These are phyloP conservation scores for Turritopsis dohrnii DNA, from an alignment of 30 jellyfish, hydroid and myxozoan genomes.

Conservation along the genomic window DNA sequence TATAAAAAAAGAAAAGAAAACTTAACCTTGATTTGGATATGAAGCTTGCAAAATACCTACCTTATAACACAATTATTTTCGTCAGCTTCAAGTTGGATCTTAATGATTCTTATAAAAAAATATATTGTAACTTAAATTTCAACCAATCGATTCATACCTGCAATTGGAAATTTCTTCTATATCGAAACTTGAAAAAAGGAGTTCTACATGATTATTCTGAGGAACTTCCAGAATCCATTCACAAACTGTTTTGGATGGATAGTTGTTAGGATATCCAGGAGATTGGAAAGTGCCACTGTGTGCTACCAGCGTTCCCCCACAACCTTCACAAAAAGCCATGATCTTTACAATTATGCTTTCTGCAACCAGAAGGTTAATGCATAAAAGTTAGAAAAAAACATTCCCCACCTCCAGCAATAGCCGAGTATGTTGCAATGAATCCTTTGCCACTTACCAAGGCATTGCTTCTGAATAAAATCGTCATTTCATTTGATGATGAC, in stretches of 20 bases:
- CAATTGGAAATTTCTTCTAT: background rate
- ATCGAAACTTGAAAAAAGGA: background rate
- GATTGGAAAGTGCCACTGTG: constrained; percentile 40
- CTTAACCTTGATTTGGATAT: too few species aligned
- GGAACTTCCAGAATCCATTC: constrained; percentile 49
- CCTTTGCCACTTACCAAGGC: constrained; percentile 31
- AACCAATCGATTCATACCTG: background rate
- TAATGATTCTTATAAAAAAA: too few species aligned
- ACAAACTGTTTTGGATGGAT: constrained; percentile 50
- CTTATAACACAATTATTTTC: too few species aligned
- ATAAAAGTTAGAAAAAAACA: background rate
- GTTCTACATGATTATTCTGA: background rate
- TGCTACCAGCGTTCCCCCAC: constrained; percentile 56
- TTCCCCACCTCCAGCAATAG: constrained; percentile 10
- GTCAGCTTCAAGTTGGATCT: too few species aligned
- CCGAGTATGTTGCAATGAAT: constrained; percentile 23
- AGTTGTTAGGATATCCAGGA: constrained; percentile 61
- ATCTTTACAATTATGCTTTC: too few species aligned
- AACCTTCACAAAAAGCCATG: constrained; percentile 33
- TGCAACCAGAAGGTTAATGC: too few species aligned
- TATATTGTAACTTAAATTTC: background rate
- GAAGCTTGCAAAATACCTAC: too few species aligned
- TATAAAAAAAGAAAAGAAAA: too few species aligned
- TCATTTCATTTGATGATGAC: constrained; percentile 58
- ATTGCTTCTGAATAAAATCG: constrained; percentile 55